phyloP scores from a whole-genome alignment of 1,140 invertebrate genomes.

The Magallana angulata region DNA sequence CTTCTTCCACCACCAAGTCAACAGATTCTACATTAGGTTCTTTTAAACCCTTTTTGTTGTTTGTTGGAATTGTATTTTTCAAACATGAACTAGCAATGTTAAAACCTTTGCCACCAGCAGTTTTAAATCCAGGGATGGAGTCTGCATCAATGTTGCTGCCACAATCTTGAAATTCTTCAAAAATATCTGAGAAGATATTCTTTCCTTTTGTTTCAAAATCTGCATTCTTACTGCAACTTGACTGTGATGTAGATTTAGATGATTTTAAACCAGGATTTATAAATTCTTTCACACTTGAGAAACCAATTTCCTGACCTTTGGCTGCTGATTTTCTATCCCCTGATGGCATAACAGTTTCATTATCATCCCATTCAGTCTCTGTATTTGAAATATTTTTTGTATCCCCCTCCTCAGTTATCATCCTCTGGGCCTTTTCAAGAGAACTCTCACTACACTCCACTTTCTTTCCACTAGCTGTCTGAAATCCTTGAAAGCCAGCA shows the following conservation, averaged over 20 bases:
- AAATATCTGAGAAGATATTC: conserved; percentile 30
- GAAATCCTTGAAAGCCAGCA: conserved; percentile 38
- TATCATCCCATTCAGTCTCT: not conserved
- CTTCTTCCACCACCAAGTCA: not conserved
- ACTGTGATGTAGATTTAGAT: not conserved
- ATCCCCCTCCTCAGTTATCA: not conserved
- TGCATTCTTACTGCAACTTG: not conserved
- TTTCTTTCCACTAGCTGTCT: conserved; percentile 53
- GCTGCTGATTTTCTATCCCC: not conserved
- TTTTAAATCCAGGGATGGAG: conserved; percentile 12
- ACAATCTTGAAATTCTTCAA: conserved; percentile 11
- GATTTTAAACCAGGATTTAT: not conserved
- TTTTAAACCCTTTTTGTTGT: not conserved
- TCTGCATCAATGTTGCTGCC: not conserved
- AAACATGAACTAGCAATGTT: not conserved
- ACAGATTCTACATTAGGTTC: not conserved
- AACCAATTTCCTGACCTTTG: not conserved
- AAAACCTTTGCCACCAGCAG: conserved; percentile 9
- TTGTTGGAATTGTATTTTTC: not conserved
- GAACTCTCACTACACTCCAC: conserved; percentile 55
- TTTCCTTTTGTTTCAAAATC: not conserved
- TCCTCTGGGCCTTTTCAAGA: conserved; percentile 54
- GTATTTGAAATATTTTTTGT: not conserved
- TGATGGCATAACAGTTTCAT: not conserved
- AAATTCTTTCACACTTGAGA: not conserved